Base-by-base conservation (phyloP, 2,797 vertebrate genomes). In the Podarcis lilfordi region DNA sequence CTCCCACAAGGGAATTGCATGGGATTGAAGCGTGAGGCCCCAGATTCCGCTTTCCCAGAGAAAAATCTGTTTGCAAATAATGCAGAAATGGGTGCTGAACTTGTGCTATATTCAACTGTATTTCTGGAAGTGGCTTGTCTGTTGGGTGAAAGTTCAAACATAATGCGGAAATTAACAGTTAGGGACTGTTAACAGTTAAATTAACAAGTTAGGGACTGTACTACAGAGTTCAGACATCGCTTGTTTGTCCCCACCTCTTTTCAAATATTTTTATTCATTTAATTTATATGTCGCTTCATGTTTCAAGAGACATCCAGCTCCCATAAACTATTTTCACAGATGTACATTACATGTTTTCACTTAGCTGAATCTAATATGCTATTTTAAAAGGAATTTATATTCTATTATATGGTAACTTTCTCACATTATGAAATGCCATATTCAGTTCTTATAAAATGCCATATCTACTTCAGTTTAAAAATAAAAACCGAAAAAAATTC, bases 401-500 rank as follows among this genome's bases (percentile, higher is more conserved):
- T 55, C 9, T 72, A 17, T 72, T 72, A 32, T 72, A 76, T 27
- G 23, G 35, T 2, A 64, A 76, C 15, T 64, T 64, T n/a, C 13
- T 74, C 71, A 59, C 25, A 32, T 35, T 74, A 29, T 21, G 59
- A 84, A 74, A 74, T 37, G 11, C 5, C 50, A 84, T 19, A 35
- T 55, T 72, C 71, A 59, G 5, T 75, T 74, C 72, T 35, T 74
- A 29, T 21, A 75, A 84, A 74, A 59, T 37, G 11, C 17, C 71
- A 84, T 19, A 35, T 27, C 59, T 45, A 72, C 35, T 55, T 72
- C 71, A 59, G 2, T 75, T 74, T n/a, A 8, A 82, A 40, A 37
- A 37, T 27, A 66, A 82, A 23, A 10, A 76, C 29, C 0, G 0
- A 15, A 78, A 0, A 75, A n/a, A 50, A 13, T 35, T 35, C 2